These are phyloP conservation scores for Brachynemurus nebulosus DNA, from an alignment of 2,888 invertebrate genomes.

Conservation along the genomic window DNA sequence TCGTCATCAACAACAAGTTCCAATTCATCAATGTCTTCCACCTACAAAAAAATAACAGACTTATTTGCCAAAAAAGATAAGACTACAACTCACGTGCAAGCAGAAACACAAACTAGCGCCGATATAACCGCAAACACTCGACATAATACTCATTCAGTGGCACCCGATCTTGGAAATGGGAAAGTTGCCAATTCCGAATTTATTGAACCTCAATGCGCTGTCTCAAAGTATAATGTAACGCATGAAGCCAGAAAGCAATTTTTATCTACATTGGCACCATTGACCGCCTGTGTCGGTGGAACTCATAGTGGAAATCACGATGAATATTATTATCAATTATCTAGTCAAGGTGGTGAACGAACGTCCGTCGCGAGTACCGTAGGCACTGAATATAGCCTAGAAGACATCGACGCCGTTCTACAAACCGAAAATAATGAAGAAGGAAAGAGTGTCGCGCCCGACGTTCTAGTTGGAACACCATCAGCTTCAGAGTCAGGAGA, in stretches of 20 bases:
- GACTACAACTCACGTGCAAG: conserved; percentile 23
- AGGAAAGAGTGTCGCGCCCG: conserved; percentile 50
- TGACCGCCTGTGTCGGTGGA: conserved; percentile 58
- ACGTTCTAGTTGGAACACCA: conserved; percentile 66
- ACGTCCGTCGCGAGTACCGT: conserved; percentile 46
- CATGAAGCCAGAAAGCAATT: conserved; percentile 62
- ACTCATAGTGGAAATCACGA: conserved; percentile 39
- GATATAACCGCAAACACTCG: conserved; percentile 16
- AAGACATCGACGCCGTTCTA: conserved; percentile 45
- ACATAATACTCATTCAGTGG: conserved; percentile 30
- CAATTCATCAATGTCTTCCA: conserved; percentile 44
- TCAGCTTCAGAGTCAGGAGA: conserved; percentile 41
- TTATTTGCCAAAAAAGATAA: conserved; percentile 36
- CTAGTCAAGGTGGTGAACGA: conserved; percentile 38
- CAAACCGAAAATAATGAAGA: conserved; percentile 34
- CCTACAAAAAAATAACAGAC: conserved; percentile 48
- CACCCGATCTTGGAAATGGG: conserved; percentile 41
- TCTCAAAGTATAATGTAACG: conserved; percentile 10
- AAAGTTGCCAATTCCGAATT: conserved; percentile 26
- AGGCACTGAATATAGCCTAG: conserved; percentile 53
- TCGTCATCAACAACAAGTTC: conserved; percentile 42
- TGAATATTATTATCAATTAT: conserved; percentile 43
- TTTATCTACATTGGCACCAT: conserved; percentile 60
- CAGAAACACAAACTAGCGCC: conserved; percentile 17
- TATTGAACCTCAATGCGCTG: conserved; percentile 14